phyloP scores from a whole-genome alignment of 2,797 vertebrate species.

The Characodon lateralis region DNA sequence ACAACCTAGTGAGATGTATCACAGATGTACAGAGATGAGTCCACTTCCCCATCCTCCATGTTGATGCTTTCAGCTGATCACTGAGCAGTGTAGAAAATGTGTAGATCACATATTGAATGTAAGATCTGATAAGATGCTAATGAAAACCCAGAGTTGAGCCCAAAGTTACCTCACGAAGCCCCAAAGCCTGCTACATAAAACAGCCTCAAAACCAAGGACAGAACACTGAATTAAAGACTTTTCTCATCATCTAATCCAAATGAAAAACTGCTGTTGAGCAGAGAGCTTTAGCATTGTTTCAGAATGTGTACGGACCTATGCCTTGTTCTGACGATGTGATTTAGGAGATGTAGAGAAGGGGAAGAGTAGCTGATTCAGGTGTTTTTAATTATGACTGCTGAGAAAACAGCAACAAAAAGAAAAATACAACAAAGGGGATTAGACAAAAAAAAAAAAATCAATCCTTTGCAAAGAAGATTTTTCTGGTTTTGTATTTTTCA shows the following conservation, averaged over 20 bases:
- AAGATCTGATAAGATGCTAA: neutral
- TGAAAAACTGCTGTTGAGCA: neutral
- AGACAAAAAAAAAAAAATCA: constrained; percentile 36
- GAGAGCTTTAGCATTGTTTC: constrained; percentile 5
- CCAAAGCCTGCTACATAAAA: neutral
- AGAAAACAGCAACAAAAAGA: constrained; percentile 44
- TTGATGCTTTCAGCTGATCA: neutral
- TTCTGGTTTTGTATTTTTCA: constrained; percentile 69
- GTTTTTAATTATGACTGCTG: constrained; percentile 55
- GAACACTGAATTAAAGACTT: neutral
- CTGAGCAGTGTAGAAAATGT: neutral
- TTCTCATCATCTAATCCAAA: constrained; percentile 4
- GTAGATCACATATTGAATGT: too few relatives aligned
- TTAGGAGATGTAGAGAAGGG: neutral
- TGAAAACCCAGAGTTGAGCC: constrained; percentile 5
- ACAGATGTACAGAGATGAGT: neutral
- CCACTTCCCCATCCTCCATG: too few relatives aligned
- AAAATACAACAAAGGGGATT: constrained; percentile 48
- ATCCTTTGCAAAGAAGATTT: constrained; percentile 51
- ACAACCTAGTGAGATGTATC: neutral
- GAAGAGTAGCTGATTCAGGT: constrained; percentile 38
- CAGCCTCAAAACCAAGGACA: constrained; percentile 7
- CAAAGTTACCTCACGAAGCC: constrained; percentile 11
- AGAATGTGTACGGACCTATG: constrained; percentile 3
- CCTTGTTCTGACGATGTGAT: constrained; percentile 5